Evolutionary conservation across 2,888 invertebrate species (phyloP).

Genomic region (Chrysodeixis includens): DNA sequence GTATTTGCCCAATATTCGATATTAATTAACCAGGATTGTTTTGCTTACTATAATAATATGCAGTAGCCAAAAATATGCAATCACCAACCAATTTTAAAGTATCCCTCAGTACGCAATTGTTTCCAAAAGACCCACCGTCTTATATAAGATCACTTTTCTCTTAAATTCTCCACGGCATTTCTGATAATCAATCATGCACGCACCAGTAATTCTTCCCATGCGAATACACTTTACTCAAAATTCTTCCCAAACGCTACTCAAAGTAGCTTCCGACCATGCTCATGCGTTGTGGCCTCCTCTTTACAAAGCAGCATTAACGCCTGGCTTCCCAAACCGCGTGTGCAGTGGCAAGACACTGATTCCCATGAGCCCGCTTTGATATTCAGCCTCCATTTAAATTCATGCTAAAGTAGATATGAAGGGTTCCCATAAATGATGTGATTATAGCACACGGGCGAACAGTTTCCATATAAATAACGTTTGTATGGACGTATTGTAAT

Average conservation of each 20-base stretch:
- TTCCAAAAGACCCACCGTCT: no score
- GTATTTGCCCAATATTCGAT: no score
- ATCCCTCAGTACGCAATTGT: no score
- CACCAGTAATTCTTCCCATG: not conserved
- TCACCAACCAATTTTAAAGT: no score
- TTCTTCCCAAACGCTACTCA: not conserved
- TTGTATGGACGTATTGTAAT: constrained; percentile 22
- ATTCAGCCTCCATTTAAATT: constrained; percentile 51
- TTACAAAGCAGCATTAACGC: constrained; percentile 12
- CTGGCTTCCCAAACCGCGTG: constrained; percentile 34
- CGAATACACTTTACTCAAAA: not conserved
- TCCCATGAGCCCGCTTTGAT: constrained; percentile 49
- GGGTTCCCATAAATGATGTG: constrained; percentile 46
- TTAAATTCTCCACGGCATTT: no score
- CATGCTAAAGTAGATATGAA: constrained; percentile 28
- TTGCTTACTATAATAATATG: no score
- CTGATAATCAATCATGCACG: no score
- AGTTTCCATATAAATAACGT: constrained; percentile 14
- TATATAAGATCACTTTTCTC: no score
- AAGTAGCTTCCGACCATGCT: not conserved
- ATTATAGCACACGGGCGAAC: constrained; percentile 45
- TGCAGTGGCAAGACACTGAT: constrained; percentile 50
- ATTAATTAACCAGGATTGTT: no score
- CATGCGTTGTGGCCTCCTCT: constrained; percentile 10
- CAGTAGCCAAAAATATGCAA: no score